phyloP scores from a whole-genome alignment of 2,113 vertebrate genomes.

The Larimichthys crocea region DNA sequence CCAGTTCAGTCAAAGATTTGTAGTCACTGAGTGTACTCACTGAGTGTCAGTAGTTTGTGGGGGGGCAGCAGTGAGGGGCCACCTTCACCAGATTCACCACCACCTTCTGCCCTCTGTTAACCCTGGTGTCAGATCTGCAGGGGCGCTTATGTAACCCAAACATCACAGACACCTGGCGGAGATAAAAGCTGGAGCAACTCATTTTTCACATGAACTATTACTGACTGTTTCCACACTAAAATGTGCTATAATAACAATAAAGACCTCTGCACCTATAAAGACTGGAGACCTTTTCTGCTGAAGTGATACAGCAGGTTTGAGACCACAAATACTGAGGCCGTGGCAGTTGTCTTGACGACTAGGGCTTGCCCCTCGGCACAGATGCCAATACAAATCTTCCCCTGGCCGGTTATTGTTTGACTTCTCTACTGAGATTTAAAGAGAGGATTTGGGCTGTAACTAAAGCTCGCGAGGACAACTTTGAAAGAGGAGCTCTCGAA shows the following conservation, averaged over 20 bases:
- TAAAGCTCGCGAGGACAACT: conserved; percentile 6
- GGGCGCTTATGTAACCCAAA: conserved; percentile 59
- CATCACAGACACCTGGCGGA: conserved; percentile 68
- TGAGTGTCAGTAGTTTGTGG: background rate
- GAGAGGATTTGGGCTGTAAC: conserved; percentile 43
- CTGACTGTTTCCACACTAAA: conserved; percentile 52
- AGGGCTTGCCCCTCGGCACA: background rate
- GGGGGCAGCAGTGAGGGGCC: conserved; percentile 32
- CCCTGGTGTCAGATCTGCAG: conserved; percentile 49
- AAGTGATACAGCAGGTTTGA: conserved; percentile 44
- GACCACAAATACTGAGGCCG: conserved; percentile 46
- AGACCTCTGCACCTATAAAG: conserved; percentile 25
- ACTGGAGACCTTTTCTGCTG: conserved; percentile 8
- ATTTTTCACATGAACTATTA: conserved; percentile 50
- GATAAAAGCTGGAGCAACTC: conserved; percentile 64
- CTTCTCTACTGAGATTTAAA: conserved; percentile 52
- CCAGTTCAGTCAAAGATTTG: background rate
- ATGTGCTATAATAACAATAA: conserved; percentile 39
- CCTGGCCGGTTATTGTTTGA: conserved; percentile 31
- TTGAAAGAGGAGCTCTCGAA: background rate
- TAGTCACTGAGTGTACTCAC: background rate
- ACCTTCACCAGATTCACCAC: no score
- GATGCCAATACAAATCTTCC: conserved; percentile 49
- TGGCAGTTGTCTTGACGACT: conserved; percentile 55
- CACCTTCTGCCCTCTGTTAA: conserved; percentile 45